phyloP scores from a whole-genome alignment of 2,797 vertebrate species.

The Halcyon badia region DNA sequence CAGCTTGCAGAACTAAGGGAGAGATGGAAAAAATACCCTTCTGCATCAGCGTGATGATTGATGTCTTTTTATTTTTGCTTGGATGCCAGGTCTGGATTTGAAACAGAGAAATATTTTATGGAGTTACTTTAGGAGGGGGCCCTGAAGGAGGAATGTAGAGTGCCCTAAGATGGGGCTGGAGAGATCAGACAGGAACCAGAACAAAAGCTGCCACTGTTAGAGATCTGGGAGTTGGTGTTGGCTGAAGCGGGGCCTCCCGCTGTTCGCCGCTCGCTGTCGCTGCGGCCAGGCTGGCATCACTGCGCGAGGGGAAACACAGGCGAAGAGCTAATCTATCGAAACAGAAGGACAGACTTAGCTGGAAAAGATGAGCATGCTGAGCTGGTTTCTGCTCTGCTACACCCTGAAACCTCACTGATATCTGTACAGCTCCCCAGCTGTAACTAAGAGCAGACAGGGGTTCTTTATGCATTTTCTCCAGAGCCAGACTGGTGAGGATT shows the following conservation, averaged over 20 bases:
- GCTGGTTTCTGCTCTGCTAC: constrained; percentile 64
- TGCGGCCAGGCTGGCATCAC: constrained; percentile 34
- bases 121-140: background rate
- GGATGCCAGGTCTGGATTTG: constrained; percentile 20
- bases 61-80: constrained; percentile 17
- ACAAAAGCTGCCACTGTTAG: background rate
- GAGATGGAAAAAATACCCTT: background rate
- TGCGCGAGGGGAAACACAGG: constrained; percentile 12
- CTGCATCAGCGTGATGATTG: background rate
- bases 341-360: constrained; percentile 70
- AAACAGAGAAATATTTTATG: constrained; percentile 42
- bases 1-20: background rate
- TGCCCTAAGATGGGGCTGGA: background rate
- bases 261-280: background rate
- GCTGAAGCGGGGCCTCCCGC: background rate
- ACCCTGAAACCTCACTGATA: constrained; percentile 64
- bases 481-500: constrained; percentile 54
- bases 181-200: constrained; percentile 5
- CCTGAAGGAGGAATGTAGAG: constrained; percentile 6
- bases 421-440: constrained; percentile 33
- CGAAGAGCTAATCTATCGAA: constrained; percentile 59
- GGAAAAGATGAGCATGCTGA: constrained; percentile 67
- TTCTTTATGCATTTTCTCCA: constrained; percentile 56
- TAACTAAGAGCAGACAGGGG: constrained; percentile 30
- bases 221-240: background rate